These are phyloP conservation scores for Xestobium rufovillosum DNA, from an alignment of 2,888 invertebrate genomes.

Conservation along the genomic window DNA sequence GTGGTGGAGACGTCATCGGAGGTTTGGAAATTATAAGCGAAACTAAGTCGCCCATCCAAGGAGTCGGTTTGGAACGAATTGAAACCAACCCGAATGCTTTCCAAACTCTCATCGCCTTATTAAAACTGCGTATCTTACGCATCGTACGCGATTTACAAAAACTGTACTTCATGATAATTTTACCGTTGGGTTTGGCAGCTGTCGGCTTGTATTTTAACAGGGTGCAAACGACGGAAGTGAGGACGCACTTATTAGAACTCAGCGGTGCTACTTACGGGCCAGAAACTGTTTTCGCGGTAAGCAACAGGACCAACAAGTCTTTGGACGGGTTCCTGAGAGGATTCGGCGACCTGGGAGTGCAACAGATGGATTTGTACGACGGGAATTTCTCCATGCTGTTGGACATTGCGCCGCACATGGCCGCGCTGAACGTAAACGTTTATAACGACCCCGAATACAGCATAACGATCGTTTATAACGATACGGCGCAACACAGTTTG, in stretches of 20 bases:
- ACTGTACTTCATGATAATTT: slow-evolving; percentile 64
- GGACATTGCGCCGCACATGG: slow-evolving; percentile 57
- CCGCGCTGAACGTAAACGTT: slow-evolving; percentile 55
- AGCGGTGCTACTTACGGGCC: slow-evolving; percentile 56
- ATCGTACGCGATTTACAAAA: slow-evolving; percentile 59
- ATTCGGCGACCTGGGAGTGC: slow-evolving; percentile 36
- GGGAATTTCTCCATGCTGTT: slow-evolving; percentile 60
- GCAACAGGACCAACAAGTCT: slow-evolving; percentile 46
- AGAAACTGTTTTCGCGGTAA: slow-evolving; percentile 54
- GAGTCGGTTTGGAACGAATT: slow-evolving; percentile 55
- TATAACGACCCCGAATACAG: slow-evolving; percentile 49
- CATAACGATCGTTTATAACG: slow-evolving; percentile 64
- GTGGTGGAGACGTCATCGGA: slow-evolving; percentile 43
- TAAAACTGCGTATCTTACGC: slow-evolving; percentile 57
- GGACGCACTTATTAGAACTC: slow-evolving; percentile 55
- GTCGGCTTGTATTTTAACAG: slow-evolving; percentile 57
- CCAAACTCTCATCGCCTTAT: slow-evolving; percentile 59
- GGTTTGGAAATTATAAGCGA: slow-evolving; percentile 43
- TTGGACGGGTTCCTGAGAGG: slow-evolving; percentile 37
- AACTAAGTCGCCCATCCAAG: slow-evolving; percentile 48
- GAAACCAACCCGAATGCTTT: slow-evolving; percentile 55
- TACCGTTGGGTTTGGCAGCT: slow-evolving; percentile 62
- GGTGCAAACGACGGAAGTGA: slow-evolving; percentile 55
- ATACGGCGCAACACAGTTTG: slow-evolving; percentile 70
- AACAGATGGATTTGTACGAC: slow-evolving; percentile 49